These are phyloP conservation scores for Hystrix cristata DNA, from an alignment of 2,113 vertebrate genomes.

Conservation along the genomic window DNA sequence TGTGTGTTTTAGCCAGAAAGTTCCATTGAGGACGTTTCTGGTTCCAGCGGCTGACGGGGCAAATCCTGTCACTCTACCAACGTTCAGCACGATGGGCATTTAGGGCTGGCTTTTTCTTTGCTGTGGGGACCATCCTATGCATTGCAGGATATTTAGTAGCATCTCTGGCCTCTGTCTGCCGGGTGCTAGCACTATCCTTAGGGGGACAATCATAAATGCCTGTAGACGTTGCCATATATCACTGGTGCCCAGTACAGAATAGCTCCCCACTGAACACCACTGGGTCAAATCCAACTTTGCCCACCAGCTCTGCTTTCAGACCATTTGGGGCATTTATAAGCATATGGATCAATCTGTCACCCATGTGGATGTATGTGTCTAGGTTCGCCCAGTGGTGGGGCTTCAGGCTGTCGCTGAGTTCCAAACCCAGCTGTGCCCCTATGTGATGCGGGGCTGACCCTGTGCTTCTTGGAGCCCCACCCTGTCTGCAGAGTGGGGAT, in stretches of 20 bases:
- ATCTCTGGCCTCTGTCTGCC: background rate
- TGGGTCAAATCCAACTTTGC: background rate
- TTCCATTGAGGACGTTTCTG: background rate
- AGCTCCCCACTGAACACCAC: background rate
- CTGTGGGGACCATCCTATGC: background rate
- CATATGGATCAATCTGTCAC: fast-evolving
- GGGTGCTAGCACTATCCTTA: background rate
- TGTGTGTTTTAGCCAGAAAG: background rate
- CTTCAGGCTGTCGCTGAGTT: background rate
- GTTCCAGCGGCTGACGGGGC: background rate
- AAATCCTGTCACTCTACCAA: background rate
- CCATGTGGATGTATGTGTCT: background rate
- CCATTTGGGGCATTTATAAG: background rate
- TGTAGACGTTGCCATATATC: background rate
- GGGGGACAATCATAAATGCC: background rate
- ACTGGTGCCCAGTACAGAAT: background rate
- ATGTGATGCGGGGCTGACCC: background rate
- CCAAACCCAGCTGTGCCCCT: background rate
- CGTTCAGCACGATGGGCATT: background rate
- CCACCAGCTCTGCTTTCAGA: background rate
- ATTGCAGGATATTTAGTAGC: background rate
- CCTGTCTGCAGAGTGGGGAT: background rate
- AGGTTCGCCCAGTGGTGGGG: fast-evolving
- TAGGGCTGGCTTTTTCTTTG: background rate
- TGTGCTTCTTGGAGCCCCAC: background rate